These are phyloP conservation scores for Athetis lepigone DNA, from an alignment of 2,888 invertebrate genomes.

Conservation along the genomic window DNA sequence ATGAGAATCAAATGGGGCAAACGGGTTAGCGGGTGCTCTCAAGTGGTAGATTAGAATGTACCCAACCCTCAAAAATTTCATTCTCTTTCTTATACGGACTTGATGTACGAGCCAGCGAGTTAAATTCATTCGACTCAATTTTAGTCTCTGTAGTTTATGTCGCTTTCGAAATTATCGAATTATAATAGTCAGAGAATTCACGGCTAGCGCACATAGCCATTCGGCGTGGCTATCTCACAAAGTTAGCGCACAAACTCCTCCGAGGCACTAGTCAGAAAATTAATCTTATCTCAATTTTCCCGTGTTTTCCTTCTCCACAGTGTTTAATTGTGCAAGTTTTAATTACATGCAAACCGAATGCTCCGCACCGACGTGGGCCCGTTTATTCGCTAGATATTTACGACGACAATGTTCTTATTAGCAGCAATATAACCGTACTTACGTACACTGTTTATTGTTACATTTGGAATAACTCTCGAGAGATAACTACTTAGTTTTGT, in stretches of 20 bases:
- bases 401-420: conserved; percentile 72
- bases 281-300: conserved; percentile 87
- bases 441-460: conserved; percentile 50
- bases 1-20: conserved; percentile 41
- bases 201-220: conserved; percentile 63
- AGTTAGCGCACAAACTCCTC: conserved; percentile 76
- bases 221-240: conserved; percentile 71
- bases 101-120: conserved; percentile 14
- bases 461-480: conserved; percentile 42
- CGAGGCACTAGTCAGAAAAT: conserved; percentile 83
- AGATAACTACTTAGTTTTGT: conserved; percentile 48
- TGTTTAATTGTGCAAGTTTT: conserved; percentile 87
- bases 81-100: conserved; percentile 24
- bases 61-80: conserved; percentile 34
- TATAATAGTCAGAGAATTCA: conserved; percentile 63
- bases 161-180: conserved; percentile 60
- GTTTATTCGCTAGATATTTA: conserved; percentile 72
- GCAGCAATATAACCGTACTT: conserved; percentile 61
- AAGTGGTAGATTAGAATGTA: conserved; percentile 35
- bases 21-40: conserved; percentile 37
- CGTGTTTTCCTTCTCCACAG: conserved; percentile 82
- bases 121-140: conserved; percentile 18
- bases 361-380: conserved; percentile 71
- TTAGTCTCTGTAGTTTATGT: conserved; percentile 21
- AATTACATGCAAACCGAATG: conserved; percentile 85